phyloP scores from a whole-genome alignment of 2,113 vertebrate genomes.

The Vulpes vulpes region DNA sequence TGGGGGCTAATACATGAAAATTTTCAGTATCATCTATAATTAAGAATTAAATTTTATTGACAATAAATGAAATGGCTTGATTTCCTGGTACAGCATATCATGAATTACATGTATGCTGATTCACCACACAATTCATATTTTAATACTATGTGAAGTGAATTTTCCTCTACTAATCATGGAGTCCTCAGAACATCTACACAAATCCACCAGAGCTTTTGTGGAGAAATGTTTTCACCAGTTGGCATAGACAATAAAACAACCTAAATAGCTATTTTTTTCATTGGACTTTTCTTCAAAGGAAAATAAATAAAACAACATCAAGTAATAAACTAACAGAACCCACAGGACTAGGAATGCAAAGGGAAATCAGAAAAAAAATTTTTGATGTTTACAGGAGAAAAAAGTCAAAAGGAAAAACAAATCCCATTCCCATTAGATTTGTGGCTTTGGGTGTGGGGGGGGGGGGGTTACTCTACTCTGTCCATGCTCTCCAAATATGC shows the following conservation, averaged over 20 bases:
- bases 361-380: background rate
- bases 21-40: slow-evolving; percentile 30
- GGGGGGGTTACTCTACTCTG: background rate
- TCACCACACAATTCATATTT: background rate
- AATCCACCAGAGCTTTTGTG: background rate
- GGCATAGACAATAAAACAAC: background rate
- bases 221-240: background rate
- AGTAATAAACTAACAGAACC: slow-evolving; percentile 8
- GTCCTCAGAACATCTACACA: background rate
- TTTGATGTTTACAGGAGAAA: background rate
- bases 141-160: background rate
- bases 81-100: background rate
- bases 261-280: background rate
- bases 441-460: background rate
- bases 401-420: background rate
- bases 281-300: slow-evolving; percentile 14
- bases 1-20: background rate
- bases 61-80: background rate
- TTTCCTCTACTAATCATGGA: background rate
- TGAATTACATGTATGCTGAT: background rate
- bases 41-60: slow-evolving; percentile 35
- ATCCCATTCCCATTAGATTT: background rate
- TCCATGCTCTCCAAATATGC: background rate
- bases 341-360: background rate
- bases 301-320: background rate